Conservation (phyloP, 2,888 invertebrate genomes). For the Hoplodrina ambigua region DNA sequence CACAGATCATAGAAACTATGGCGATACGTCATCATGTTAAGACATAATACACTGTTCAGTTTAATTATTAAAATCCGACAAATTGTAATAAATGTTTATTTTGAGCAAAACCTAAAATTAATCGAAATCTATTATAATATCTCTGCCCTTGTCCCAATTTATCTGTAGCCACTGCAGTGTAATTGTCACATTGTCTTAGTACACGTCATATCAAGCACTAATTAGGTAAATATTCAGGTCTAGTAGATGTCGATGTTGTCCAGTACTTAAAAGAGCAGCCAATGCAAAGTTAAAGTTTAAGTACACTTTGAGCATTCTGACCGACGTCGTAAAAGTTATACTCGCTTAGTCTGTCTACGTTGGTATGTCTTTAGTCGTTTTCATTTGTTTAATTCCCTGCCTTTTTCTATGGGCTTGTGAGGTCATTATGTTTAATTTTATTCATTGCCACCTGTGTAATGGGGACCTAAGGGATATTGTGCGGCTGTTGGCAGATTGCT, state of each 20-base stretch:
- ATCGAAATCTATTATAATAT: no score
- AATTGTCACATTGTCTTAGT: no score
- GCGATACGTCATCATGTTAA: neutral
- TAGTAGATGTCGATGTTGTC: no score
- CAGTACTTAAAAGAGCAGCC: neutral
- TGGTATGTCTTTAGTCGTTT: neutral
- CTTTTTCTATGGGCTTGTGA: constrained; percentile 24
- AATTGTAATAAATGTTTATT: no score
- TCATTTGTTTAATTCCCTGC: constrained; percentile 27
- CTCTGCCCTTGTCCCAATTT: no score
- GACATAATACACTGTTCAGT: no score
- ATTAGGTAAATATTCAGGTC: no score
- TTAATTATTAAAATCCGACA: no score
- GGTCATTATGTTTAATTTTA: constrained; percentile 48
- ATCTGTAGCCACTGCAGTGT: no score
- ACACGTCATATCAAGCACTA: no score
- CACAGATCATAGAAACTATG: neutral
- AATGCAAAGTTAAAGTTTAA: neutral
- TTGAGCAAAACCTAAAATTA: no score
- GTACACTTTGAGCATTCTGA: neutral
- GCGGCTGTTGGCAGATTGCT: constrained; percentile 9
- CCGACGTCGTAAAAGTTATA: no score
- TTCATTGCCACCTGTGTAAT: constrained; percentile 50
- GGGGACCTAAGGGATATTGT: constrained; percentile 1
- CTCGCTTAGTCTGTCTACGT: neutral